Conservation (phyloP, 2,888 invertebrate species). For the Tipula confusa region DNA sequence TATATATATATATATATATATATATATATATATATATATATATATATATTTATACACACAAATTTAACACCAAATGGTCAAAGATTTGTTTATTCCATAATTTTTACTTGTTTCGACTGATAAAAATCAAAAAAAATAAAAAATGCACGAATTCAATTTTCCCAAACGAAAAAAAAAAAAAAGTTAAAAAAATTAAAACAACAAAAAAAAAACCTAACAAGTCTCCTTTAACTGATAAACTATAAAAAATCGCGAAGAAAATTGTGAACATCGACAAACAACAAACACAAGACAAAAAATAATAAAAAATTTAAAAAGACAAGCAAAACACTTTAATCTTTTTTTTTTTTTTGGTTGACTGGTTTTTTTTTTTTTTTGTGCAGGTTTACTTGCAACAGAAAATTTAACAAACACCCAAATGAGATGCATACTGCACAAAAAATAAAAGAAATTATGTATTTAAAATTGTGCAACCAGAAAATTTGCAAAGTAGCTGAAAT, state of each 20-base stretch:
- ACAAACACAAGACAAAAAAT: background rate
- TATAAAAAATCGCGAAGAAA: background rate
- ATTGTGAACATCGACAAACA: conserved; percentile 20
- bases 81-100: conserved; percentile 25
- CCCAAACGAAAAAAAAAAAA: background rate
- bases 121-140: background rate
- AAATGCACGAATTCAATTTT: conserved; percentile 20
- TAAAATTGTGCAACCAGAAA: background rate
- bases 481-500: background rate
- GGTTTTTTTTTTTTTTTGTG: background rate
- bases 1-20: background rate
- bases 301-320: background rate
- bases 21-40: background rate
- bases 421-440: background rate
- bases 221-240: conserved; percentile 7
- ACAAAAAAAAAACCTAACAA: background rate
- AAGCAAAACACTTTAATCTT: conserved; percentile 3
- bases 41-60: background rate
- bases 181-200: background rate
- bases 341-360: background rate
- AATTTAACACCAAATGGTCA: conserved; percentile 4
- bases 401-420: background rate
- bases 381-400: background rate
- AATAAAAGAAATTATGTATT: background rate
- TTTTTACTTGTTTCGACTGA: conserved; percentile 20